phyloP scores from a whole-genome alignment of 2,113 vertebrate genomes.

The Oplegnathus fasciatus region DNA sequence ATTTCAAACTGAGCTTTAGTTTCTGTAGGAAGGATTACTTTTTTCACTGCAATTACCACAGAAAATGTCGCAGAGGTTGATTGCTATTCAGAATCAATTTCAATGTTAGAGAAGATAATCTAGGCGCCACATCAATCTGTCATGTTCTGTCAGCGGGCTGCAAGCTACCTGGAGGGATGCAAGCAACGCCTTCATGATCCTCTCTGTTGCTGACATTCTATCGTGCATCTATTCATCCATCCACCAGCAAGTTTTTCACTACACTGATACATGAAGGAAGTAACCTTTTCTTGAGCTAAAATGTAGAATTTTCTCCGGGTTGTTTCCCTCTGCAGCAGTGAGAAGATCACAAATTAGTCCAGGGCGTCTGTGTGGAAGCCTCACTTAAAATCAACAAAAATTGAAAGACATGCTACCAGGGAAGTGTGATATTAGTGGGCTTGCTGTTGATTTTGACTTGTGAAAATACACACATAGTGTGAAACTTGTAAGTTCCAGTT shows the following conservation, averaged over 20 bases:
- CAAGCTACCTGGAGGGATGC: background rate
- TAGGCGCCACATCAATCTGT: background rate
- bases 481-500: constrained; percentile 16
- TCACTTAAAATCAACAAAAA: background rate
- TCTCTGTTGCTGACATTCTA: background rate
- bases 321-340: background rate
- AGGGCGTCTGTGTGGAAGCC: background rate
- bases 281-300: background rate
- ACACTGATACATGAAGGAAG: background rate
- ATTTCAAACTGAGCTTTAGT: background rate
- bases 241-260: background rate
- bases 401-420: background rate
- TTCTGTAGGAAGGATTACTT: constrained; percentile 2
- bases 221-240: background rate
- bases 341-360: background rate
- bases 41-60: background rate
- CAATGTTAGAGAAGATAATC: constrained; percentile 10
- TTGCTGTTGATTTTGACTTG: background rate
- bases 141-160: constrained; percentile 29
- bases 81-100: constrained; percentile 42
- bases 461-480: constrained; percentile 34
- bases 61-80: constrained; percentile 7
- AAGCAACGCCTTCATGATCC: background rate
- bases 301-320: background rate
- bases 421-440: background rate